Conservation (phyloP, 1,140 invertebrate species). For the Diorhabda carinulata region DNA sequence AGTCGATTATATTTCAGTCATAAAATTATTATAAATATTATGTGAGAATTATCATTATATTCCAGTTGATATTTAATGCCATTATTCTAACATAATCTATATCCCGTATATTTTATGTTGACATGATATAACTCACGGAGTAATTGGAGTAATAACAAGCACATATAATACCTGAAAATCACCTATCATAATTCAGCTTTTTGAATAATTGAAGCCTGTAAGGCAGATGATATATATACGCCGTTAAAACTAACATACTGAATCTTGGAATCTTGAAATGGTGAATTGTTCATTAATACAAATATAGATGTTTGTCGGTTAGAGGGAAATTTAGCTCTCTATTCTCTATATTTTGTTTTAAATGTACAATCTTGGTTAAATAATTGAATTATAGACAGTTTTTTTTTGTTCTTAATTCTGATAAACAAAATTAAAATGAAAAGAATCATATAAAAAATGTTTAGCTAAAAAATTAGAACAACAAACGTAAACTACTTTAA, state of each 20-base stretch:
- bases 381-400: no score
- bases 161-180: background rate
- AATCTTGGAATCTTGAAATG: background rate
- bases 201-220: background rate
- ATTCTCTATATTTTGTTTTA: no score
- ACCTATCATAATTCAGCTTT: background rate
- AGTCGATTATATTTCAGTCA: no score
- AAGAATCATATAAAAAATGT: no score
- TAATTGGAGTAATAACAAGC: background rate
- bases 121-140: background rate
- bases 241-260: background rate
- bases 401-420: no score
- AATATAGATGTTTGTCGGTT: no score
- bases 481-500: no score
- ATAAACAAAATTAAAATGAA: no score
- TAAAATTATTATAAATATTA: no score
- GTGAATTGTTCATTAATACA: background rate
- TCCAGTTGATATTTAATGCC: background rate
- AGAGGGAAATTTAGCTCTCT: no score
- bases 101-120: background rate
- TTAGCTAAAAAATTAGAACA: no score
- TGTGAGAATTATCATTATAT: background rate
- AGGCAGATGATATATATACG: conserved; percentile 2
- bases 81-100: background rate
- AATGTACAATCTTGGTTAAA: no score